Percentiles rank a stretch among this genome's conserved stretches.
Conservation (phyloP, 2,797 vertebrate species). For the Xenentodon cancila region DNA sequence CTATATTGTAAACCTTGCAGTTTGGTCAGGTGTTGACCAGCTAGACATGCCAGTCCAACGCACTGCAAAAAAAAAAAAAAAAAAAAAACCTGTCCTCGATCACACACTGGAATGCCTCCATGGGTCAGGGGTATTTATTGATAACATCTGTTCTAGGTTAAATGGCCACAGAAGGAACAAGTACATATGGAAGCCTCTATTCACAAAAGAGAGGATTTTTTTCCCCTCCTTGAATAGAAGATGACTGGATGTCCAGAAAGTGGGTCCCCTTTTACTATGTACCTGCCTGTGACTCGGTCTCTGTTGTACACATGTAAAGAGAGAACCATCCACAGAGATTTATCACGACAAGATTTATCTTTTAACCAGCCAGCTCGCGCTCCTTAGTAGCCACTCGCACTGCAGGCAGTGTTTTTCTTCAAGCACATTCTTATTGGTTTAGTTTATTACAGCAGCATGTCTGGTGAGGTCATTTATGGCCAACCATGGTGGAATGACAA, state of each 20-base stretch:
- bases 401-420: slow-evolving; percentile 85
- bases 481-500: slow-evolving; percentile 82
- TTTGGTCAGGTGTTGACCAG: slow-evolving; percentile 94
- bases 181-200: slow-evolving; percentile 91
- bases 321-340: slow-evolving; percentile 85
- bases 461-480: slow-evolving; percentile 93
- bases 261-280: slow-evolving; percentile 64
- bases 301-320: slow-evolving; percentile 70
- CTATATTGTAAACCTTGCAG: slow-evolving; percentile 79
- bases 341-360: slow-evolving; percentile 87
- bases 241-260: slow-evolving; percentile 76
- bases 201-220: slow-evolving; percentile 84
- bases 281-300: slow-evolving; percentile 51
- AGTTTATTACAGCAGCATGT: slow-evolving; percentile 89
- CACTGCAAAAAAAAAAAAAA: slow-evolving; percentile 25
- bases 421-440: slow-evolving; percentile 86
- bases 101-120: slow-evolving; percentile 80
- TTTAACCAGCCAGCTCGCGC: slow-evolving; percentile 73
- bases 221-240: slow-evolving; percentile 70
- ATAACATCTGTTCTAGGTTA: slow-evolving; percentile 94
- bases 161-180: slow-evolving; percentile 83
- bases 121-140: slow-evolving; percentile 89
- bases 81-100: slow-evolving; percentile 64
- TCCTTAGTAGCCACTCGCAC: slow-evolving; percentile 79
- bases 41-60: slow-evolving; percentile 58